These are phyloP conservation scores for Phainopepla nitens DNA, from an alignment of 2,113 vertebrate species.

Conservation along the genomic window DNA sequence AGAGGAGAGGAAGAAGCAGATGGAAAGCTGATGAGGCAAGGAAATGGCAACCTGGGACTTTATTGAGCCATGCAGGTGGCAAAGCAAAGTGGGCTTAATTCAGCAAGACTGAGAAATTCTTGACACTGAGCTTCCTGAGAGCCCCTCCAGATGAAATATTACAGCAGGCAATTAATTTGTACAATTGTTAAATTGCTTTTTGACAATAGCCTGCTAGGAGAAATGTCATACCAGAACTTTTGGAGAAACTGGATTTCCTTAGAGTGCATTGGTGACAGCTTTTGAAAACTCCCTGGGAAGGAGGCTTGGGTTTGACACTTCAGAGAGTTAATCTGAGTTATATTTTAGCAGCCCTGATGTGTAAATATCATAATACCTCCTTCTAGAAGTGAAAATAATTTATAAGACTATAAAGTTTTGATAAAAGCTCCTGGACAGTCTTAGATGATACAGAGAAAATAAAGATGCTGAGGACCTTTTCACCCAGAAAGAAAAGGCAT, in stretches of 20 bases:
- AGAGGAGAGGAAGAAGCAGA: conserved; percentile 25
- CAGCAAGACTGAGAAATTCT: neutral
- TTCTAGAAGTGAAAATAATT: neutral
- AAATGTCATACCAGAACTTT: neutral
- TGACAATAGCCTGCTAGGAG: neutral
- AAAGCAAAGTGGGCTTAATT: neutral
- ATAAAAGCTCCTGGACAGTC: neutral
- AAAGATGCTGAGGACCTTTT: neutral
- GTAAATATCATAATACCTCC: neutral
- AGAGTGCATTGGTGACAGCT: neutral
- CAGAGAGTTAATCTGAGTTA: neutral
- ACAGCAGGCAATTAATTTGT: neutral
- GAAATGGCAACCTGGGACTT: conserved; percentile 47
- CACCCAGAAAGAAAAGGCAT: neutral
- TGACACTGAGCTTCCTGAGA: neutral
- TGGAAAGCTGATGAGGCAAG: conserved; percentile 58
- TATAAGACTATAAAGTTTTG: neutral
- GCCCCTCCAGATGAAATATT: neutral
- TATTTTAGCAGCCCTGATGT: neutral
- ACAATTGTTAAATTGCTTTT: neutral
- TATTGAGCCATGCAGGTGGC: conserved; percentile 30
- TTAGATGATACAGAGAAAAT: neutral
- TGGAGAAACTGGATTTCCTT: neutral
- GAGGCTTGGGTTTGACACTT: neutral
- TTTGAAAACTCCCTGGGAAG: neutral